Evolutionary conservation across 1,140 invertebrate species (phyloP), one percentile per base, ranked within the genome.

Genomic region (Achatina immaculata): DNA sequence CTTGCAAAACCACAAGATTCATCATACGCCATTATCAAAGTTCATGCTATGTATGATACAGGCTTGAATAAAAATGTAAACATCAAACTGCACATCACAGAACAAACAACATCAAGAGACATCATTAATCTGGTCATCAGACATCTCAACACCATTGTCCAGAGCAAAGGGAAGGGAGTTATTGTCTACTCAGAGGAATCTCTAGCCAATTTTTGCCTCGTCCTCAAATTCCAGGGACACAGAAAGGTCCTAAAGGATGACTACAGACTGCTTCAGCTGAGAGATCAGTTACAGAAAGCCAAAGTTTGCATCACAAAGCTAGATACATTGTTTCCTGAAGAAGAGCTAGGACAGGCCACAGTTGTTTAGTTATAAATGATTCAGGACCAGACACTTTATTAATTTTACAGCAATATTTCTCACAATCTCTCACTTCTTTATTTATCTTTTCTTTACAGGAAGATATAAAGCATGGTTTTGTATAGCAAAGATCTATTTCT

Each of bases 21-120:
- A 76, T 45, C 75, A 0, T 88, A 89, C 4, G 92, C 90, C 7
- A 91, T 93, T 74, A 85, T 93, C 11, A 92, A 95, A 91, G 96
- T 99, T 36, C 98, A 95, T 89, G 96, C 96, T 0, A 97, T 97
- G 3, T 99, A 99, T 89, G 96, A 98, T 84, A 98, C 96, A 0
- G 97, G 97, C 36, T 90, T 99, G 80, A 96, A 96, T 6, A 94
- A 94, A 62, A 97, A 97, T 0, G 98, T 97, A 1, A 97, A 96
- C 85, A 94, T 99, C 0, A 97, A 97, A 88, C 92, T 99, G 0
- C 96, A 98, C 90, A 96, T 99, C 0, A 98, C 96, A 0, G 94
- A 95, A 0, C 93, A 94, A 75, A 99, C 97, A 0, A 97, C 96
- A 0, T 96, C 97, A 0, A 92, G 96, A 7, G 97, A 99, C 92